Conservation (phyloP, 2,113 vertebrate species). For the Albula goreensis region DNA sequence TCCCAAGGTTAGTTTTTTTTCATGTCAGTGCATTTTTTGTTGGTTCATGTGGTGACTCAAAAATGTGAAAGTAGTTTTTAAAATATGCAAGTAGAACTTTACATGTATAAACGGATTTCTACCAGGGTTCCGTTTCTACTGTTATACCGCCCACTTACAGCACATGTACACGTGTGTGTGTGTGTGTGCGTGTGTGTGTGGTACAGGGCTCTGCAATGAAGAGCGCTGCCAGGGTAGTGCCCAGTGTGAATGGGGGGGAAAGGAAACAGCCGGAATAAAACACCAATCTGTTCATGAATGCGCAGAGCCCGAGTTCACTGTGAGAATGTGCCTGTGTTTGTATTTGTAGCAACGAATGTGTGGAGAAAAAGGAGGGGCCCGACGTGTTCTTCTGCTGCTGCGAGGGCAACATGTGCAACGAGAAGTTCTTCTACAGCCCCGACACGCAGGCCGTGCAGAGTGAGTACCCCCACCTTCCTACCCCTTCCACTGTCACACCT, state of each 20-base stretch:
- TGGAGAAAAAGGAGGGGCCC: slow-evolving; percentile 92
- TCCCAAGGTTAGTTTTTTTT: no score
- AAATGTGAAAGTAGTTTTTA: no score
- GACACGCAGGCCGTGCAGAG: slow-evolving; percentile 77
- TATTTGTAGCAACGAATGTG: slow-evolving; percentile 82
- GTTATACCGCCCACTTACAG: no score
- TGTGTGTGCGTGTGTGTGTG: not conserved
- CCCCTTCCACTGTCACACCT: not conserved
- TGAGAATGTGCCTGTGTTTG: not conserved
- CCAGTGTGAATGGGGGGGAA: not conserved
- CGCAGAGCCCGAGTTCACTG: not conserved
- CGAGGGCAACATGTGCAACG: slow-evolving; percentile 96
- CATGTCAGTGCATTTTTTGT: no score
- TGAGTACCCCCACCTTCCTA: slow-evolving; percentile 58
- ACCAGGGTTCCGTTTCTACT: no score
- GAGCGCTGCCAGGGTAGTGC: no score
- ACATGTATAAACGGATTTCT: no score
- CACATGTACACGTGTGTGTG: not conserved
- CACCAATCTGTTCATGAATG: not conserved
- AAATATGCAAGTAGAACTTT: no score
- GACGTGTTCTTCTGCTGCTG: slow-evolving; percentile 99
- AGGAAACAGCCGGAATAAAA: not conserved
- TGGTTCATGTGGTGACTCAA: no score
- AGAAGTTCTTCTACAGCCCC: slow-evolving; percentile 88
- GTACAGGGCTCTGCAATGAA: not conserved